Conservation (phyloP, 2,797 vertebrate species). For the Microhierax caerulescens region DNA sequence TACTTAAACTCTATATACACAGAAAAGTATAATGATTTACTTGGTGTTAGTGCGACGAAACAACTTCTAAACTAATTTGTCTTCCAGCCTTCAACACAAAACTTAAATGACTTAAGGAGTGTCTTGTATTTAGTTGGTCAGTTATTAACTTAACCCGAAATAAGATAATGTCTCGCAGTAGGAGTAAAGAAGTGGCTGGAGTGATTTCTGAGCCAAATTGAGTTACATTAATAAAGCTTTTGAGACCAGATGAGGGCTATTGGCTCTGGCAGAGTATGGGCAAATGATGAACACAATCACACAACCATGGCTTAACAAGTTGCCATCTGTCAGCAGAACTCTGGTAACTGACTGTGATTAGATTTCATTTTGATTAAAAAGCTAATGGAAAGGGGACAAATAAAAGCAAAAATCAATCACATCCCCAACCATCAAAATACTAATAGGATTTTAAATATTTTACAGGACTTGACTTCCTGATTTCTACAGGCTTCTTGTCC, state of each 20-base stretch:
- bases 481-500: not conserved
- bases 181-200: not conserved
- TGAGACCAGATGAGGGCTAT: not conserved
- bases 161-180: not conserved
- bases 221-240: slow-evolving; percentile 32
- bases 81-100: slow-evolving; percentile 16
- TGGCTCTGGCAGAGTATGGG: not conserved
- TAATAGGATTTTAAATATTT: not conserved
- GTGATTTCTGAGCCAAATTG: slow-evolving; percentile 11
- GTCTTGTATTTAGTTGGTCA: slow-evolving; percentile 16
- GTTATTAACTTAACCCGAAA: slow-evolving; percentile 21
- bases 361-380: slow-evolving; percentile 43
- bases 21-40: not conserved
- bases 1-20: not conserved
- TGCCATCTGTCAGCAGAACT: slow-evolving; percentile 12
- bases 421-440: not conserved
- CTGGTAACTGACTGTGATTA: not conserved
- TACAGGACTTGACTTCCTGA: not conserved
- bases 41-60: slow-evolving; percentile 1
- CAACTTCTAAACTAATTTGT: slow-evolving; percentile 22
- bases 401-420: not conserved
- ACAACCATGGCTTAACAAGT: not conserved
- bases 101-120: not conserved
- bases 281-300: not conserved
- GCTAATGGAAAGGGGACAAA: slow-evolving; percentile 1